Evolutionary conservation across 1,140 invertebrate species (phyloP).

Genomic region (Ceratitis capitata): DNA sequence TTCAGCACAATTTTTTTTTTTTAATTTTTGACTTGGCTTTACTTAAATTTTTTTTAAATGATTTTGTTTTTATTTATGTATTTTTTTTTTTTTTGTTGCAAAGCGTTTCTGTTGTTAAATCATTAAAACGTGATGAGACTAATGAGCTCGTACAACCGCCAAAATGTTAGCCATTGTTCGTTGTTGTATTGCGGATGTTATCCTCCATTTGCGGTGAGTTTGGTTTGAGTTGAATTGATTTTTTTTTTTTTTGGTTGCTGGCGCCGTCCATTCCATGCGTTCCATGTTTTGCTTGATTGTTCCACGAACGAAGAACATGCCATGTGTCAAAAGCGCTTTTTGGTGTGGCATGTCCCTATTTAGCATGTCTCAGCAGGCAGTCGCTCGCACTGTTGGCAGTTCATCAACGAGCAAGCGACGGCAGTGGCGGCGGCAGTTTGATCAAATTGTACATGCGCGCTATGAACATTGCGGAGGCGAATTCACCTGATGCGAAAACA

Average conservation of each 20-base stretch:
- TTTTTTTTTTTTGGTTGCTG: background rate
- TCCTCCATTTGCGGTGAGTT: background rate
- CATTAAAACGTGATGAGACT: constrained; percentile 33
- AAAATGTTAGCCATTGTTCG: constrained; percentile 19
- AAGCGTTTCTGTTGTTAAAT: background rate
- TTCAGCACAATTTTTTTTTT: background rate
- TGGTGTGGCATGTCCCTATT: constrained; percentile 27
- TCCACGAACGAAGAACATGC: background rate
- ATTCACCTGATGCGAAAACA: too few relatives aligned
- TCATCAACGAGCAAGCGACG: background rate
- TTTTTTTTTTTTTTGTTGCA: background rate
- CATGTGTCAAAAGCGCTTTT: background rate
- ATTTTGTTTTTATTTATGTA: background rate
- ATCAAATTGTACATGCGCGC: background rate
- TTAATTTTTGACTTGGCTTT: background rate
- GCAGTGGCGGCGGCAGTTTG: background rate
- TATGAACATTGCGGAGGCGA: too few relatives aligned
- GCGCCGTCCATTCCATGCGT: background rate
- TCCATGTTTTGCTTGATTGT: constrained; percentile 3
- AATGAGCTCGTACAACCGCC: constrained; percentile 21
- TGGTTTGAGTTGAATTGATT: background rate
- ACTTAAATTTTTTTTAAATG: background rate
- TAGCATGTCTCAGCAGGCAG: constrained; percentile 25
- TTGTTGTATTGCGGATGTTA: background rate
- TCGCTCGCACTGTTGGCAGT: background rate